These are phyloP conservation scores for Daubentonia madagascariensis DNA, from an alignment of 2,113 vertebrate species.

Conservation along the genomic window DNA sequence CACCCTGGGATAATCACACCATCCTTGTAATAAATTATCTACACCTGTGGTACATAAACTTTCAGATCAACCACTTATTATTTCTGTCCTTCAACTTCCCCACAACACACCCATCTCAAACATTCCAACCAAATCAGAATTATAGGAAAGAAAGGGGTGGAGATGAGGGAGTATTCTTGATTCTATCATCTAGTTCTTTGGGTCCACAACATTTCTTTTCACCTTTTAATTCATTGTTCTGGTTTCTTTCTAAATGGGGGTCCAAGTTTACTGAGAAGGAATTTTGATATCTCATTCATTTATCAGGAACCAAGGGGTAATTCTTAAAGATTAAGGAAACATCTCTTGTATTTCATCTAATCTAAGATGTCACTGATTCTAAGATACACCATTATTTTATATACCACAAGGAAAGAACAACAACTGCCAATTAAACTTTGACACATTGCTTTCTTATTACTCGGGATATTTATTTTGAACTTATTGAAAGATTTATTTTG, in stretches of 20 bases:
- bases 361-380: neutral
- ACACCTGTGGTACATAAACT: neutral
- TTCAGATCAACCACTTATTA: neutral
- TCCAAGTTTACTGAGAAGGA: neutral
- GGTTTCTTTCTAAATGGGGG: neutral
- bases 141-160: neutral
- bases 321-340: neutral
- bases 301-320: neutral
- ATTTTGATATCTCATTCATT: neutral
- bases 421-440: neutral
- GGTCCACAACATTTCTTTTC: neutral
- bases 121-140: neutral
- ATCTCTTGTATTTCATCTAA: neutral
- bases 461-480: neutral
- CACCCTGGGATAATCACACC: neutral
- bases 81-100: neutral
- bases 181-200: neutral
- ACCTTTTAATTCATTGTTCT: neutral
- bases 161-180: neutral
- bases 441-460: neutral
- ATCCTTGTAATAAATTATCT: neutral
- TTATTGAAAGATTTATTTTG: neutral
- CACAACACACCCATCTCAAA: neutral
- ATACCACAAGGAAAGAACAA: neutral
- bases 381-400: neutral